phyloP scores from a whole-genome alignment of 2,113 vertebrate genomes.

The Hippoglossus stenolepis region DNA sequence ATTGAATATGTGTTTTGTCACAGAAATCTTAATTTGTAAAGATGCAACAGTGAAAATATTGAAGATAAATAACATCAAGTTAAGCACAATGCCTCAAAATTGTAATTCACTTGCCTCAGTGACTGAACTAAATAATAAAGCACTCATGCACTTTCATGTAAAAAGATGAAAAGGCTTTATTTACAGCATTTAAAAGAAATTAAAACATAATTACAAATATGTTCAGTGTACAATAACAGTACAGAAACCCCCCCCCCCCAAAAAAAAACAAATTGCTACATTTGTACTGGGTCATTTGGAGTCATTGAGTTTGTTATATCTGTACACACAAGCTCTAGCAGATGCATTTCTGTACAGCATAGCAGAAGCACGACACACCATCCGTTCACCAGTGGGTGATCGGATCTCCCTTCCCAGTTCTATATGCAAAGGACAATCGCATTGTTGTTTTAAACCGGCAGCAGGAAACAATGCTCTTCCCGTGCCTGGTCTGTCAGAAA shows the following conservation, averaged over 20 bases:
- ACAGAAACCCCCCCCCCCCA: constrained; percentile 1
- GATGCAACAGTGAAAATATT: too few relatives aligned
- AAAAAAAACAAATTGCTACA: constrained; percentile 85
- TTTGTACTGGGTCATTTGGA: constrained; percentile 88
- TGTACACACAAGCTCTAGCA: constrained; percentile 64
- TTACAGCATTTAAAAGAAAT: constrained; percentile 89
- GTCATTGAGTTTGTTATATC: constrained; percentile 65
- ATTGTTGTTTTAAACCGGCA: background rate
- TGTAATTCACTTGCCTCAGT: too few relatives aligned
- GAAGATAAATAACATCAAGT: too few relatives aligned
- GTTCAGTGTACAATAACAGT: constrained; percentile 90
- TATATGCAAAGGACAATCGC: background rate
- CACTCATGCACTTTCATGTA: constrained; percentile 31
- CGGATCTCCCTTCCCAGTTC: background rate
- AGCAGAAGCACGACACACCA: constrained; percentile 41
- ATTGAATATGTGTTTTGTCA: too few relatives aligned
- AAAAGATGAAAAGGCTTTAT: constrained; percentile 78
- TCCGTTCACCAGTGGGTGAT: background rate
- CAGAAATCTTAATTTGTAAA: too few relatives aligned
- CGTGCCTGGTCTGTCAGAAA: background rate
- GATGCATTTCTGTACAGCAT: constrained; percentile 72
- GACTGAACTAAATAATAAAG: background rate
- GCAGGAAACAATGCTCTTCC: background rate
- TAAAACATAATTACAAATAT: constrained; percentile 84
- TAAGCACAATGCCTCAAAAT: too few relatives aligned